Evolutionary conservation across 2,888 invertebrate genomes (phyloP), one percentile per base, ranked within the genome.

Genomic region (Disparrhopalites patrizii): DNA sequence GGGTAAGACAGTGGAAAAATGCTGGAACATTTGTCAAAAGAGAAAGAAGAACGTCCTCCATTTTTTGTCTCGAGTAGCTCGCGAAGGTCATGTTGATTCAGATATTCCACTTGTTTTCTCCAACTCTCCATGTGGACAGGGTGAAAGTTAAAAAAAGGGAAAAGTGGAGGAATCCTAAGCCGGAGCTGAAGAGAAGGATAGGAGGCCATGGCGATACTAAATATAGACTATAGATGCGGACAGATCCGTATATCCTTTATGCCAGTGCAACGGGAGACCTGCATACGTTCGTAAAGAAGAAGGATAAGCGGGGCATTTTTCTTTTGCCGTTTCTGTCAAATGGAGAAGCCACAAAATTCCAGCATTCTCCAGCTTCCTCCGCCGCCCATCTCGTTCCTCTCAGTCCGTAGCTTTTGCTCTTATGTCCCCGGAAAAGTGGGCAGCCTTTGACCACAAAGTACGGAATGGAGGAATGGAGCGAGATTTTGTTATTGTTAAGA

Each of bases 291-390:
- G 36, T 57, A 57, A 57, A 57, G 57, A 38, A 57, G 40, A 57
- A 57, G 27, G 57, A 57, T 57, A 57, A 57, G 40, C 38, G 40
- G 57, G 40, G 40, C 31, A 31, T 33, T 57, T 57, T 57, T 57
- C n/a, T 33, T 20, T 57, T 27, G 23, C 52, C 27, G 28, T 52
- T 52, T 27, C 25, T 52, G 52, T 52, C 52, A 52, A 52, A 52
- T 52, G 52, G 54, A 15, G 18, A 13, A 54, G 31, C 54, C 54
- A 18, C 54, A 54, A 47, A 47, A 54, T 28, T 54, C 30, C n/a
- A 28, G 28, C 30, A 54, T 10, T 54, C 13, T 50, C 13, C 25
- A 13, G 36, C 23, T 54, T 28, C 28, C 54, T 54, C 30, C 5
- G 10, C 28, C 20, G 18, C 20, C 10, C 8, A 18, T n/a, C 20